A percentile compares a stretch with the other conserved stretches of the same genome.
phyloP scores from a whole-genome alignment of 2,113 vertebrate species.

The Rhipidura dahli region DNA sequence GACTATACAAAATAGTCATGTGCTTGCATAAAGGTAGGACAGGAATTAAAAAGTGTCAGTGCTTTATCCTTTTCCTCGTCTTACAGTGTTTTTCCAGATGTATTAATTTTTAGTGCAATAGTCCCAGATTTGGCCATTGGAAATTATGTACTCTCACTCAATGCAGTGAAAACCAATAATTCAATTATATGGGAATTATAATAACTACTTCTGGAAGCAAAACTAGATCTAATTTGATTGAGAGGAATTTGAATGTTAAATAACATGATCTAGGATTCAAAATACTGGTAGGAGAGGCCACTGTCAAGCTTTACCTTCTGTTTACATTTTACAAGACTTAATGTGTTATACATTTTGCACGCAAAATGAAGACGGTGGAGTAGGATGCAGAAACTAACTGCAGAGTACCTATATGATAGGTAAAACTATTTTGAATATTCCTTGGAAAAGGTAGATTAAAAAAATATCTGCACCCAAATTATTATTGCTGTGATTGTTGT shows the following conservation, averaged over 20 bases:
- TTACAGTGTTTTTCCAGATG: rapidly evolving
- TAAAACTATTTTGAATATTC: neutral
- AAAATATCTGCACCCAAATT: neutral
- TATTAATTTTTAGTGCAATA: neutral
- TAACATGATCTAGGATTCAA: neutral
- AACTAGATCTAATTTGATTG: neutral
- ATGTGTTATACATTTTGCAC: neutral
- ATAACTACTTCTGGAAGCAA: neutral
- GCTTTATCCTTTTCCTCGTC: neutral
- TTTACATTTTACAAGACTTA: neutral
- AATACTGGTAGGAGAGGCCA: neutral
- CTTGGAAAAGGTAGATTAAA: neutral
- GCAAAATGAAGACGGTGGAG: neutral
- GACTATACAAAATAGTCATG: neutral
- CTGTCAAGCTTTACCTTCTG: neutral
- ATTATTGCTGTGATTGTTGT: no score
- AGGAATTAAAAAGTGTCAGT: neutral
- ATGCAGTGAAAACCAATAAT: neutral
- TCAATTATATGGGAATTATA: neutral
- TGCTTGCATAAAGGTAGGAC: neutral
- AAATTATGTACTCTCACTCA: neutral
- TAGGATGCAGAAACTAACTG: neutral
- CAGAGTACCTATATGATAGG: neutral
- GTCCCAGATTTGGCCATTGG: neutral
- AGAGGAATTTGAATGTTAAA: neutral